Evolutionary conservation across 2,888 invertebrate species (phyloP), one percentile per base, ranked within the genome.

Genomic region (Dynastes maya): DNA sequence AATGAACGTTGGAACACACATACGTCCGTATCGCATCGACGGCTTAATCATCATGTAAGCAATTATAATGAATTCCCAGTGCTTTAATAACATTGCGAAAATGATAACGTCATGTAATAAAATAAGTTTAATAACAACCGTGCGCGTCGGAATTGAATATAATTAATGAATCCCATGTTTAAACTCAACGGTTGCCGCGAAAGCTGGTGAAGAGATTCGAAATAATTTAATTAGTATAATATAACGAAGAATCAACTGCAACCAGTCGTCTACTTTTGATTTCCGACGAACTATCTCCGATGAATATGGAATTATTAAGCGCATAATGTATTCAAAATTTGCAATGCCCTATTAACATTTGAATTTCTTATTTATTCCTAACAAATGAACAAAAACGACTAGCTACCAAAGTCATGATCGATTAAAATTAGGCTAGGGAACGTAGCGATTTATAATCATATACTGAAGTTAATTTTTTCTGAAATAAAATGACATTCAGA

Each of bases 101-200:
- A 61, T 74, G 61, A 74, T 61, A 74, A 22, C 45, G 58, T 74
- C 72, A 74, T 74, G 61, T 49, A 61, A 61, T 61, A 74, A 74
- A 61, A 74, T 74, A 74, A 61, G 61, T 61, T 74, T 74, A 74
- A 74, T 72, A 72, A 22, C 58, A 45, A 45, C 45, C 13, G 13
- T 61, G 45, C 16, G 45, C 40, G 45, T 49, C 13, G 27, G 51
- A 51, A 68, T 51, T 51, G 29, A 68, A 68, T 68, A 51, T 51
- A 68, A 51, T 68, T 68, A 51, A 51, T 45, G 45, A 67, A 67
- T 11, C 32, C 45, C 11, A 9, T 8, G 22, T 67, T 68, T 68
- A 49, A 68, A 49, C 27, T 16, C 22, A 68, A 68, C n/a, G 13
- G 51, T 13, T 68, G 29, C 68, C 29, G 29, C 13, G 29, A 27